Evolutionary conservation across 2,113 vertebrate species (phyloP).

Genomic region (Oryzias curvinotus): DNA sequence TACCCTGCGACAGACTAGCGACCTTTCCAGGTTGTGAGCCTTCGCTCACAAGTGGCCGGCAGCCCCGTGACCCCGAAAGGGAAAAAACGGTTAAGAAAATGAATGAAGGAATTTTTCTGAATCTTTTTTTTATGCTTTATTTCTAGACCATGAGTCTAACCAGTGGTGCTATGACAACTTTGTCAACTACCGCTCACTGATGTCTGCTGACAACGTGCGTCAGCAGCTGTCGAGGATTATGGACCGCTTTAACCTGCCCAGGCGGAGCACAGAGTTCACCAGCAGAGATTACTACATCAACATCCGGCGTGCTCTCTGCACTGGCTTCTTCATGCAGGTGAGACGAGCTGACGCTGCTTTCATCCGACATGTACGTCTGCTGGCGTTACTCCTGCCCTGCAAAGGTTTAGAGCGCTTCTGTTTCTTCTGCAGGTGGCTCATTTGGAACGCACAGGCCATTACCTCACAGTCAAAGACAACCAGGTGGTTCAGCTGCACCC

Average conservation of each 20-base stretch:
- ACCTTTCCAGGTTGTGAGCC: no score
- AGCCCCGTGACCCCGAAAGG: no score
- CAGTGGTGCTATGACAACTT: conserved; percentile 99
- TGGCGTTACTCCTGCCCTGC: background rate
- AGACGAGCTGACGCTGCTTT: background rate
- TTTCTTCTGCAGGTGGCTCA: conserved; percentile 87
- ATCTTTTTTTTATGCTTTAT: background rate
- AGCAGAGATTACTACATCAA: conserved; percentile 99
- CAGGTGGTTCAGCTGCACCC: conserved; percentile 98
- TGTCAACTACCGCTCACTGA: conserved; percentile 99
- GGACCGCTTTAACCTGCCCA: conserved; percentile 98
- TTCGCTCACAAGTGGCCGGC: no score
- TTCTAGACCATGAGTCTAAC: conserved; percentile 94
- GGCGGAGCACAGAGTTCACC: conserved; percentile 98
- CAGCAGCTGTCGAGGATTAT: conserved; percentile 99
- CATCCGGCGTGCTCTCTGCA: conserved; percentile 96
- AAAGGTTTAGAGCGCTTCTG: background rate
- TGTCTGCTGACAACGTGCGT: conserved; percentile 99
- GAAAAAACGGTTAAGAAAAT: no score
- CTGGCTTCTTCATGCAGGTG: conserved; percentile 99
- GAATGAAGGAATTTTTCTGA: no score
- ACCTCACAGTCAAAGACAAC: conserved; percentile 99
- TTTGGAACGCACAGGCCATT: conserved; percentile 97
- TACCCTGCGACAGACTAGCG: no score
- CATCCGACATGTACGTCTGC: background rate